phyloP scores from a whole-genome alignment of 2,113 vertebrate species.

The Leucosticte australis region DNA sequence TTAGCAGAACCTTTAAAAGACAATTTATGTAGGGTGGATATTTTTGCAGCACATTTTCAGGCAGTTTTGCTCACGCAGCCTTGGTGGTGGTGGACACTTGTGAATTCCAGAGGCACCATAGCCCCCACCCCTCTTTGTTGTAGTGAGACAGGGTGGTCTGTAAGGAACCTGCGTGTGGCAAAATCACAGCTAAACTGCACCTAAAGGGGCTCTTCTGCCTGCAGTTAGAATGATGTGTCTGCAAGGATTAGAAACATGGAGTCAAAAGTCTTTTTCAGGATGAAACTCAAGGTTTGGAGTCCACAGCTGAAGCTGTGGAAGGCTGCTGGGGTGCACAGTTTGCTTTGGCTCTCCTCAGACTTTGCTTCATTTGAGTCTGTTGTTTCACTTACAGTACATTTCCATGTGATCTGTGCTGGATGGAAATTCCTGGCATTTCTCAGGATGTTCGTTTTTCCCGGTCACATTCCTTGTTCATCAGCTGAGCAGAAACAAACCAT shows the following conservation, averaged over 20 bases:
- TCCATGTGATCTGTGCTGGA: not conserved
- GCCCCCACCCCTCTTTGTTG: not conserved
- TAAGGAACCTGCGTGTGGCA: not conserved
- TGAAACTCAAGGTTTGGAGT: not conserved
- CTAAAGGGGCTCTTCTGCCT: not conserved
- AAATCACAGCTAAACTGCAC: not conserved
- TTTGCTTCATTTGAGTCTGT: not conserved
- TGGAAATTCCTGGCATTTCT: not conserved
- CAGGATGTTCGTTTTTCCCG: not conserved
- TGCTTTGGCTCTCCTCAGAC: not conserved
- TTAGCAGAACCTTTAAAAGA: not conserved
- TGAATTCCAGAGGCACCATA: not conserved
- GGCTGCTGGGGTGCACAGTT: not conserved
- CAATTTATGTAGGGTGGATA: rapidly evolving
- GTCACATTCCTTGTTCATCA: not conserved
- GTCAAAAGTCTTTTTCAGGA: not conserved
- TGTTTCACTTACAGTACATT: not conserved
- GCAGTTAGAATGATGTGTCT: not conserved
- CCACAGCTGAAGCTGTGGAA: not conserved
- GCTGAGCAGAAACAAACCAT: not conserved
- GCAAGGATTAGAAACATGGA: not conserved
- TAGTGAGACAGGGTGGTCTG: not conserved
- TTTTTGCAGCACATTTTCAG: not conserved
- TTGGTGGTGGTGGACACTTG: not conserved
- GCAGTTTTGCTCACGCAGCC: not conserved